Percentiles rank a stretch among this genome's conserved stretches.
These are phyloP conservation scores for Lepidurus packardi DNA, from an alignment of 1,140 invertebrate genomes.

Conservation along the genomic window DNA sequence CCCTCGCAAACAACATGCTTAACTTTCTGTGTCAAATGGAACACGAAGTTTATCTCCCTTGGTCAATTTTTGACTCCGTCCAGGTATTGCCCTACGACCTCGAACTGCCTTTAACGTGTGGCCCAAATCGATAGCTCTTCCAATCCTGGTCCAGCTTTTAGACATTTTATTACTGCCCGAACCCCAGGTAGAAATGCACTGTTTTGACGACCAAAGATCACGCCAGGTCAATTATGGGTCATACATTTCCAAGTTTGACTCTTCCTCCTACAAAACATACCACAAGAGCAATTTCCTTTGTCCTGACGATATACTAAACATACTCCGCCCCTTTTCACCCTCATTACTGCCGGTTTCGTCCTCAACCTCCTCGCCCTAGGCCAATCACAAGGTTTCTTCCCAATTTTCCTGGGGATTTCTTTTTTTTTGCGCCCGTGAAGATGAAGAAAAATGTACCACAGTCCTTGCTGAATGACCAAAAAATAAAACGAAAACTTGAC, in stretches of 20 bases:
- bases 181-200: not conserved
- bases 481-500: not conserved
- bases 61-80: too few species aligned
- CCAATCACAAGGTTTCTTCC: not conserved
- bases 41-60: too few species aligned
- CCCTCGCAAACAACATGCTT: too few species aligned
- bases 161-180: not conserved
- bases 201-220: not conserved
- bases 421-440: not conserved
- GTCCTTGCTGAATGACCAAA: not conserved
- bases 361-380: not conserved
- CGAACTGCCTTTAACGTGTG: not conserved
- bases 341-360: not conserved
- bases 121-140: not conserved
- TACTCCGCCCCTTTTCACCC: not conserved
- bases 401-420: conserved; percentile 5
- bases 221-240: conserved; percentile 8
- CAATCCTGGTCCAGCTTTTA: not conserved
- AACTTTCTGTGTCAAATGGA: too few species aligned
- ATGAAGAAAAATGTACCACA: too few species aligned
- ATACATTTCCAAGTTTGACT: not conserved
- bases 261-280: not conserved
- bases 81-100: too few species aligned
- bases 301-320: not conserved
- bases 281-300: not conserved